A percentile compares a stretch with the other conserved stretches of the same genome.
Conservation (phyloP, 2,888 invertebrate species). For the Drosophila incognita region DNA sequence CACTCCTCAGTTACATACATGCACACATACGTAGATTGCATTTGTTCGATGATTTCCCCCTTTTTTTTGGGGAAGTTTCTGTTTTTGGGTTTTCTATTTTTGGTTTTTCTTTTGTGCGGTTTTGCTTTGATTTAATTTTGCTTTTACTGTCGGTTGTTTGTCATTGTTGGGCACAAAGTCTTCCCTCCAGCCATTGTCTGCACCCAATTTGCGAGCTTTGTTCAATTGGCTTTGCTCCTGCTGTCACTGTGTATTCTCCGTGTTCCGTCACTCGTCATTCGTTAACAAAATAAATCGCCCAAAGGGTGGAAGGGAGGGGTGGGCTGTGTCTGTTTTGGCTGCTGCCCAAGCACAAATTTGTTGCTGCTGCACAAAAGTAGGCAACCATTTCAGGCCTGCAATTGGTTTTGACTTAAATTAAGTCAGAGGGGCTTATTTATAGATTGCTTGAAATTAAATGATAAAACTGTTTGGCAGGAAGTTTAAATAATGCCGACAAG, state of each 20-base stretch:
- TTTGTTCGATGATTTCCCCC: conserved; percentile 15
- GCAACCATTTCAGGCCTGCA: conserved; percentile 21
- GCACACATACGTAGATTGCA: conserved; percentile 31
- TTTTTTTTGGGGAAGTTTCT: background rate
- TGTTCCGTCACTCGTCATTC: conserved; percentile 20
- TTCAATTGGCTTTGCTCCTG: conserved; percentile 58
- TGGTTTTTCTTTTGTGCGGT: conserved; percentile 52
- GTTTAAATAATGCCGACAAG: background rate
- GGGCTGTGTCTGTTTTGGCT: background rate
- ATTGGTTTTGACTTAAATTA: background rate
- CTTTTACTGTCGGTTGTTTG: conserved; percentile 56
- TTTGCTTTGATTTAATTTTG: conserved; percentile 77
- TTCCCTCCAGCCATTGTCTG: conserved; percentile 33
- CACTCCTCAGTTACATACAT: conserved; percentile 20
- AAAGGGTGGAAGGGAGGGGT: background rate
- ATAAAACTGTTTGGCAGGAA: background rate
- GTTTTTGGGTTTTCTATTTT: conserved; percentile 32
- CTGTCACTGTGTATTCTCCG: conserved; percentile 2
- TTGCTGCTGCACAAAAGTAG: conserved; percentile 13
- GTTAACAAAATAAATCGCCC: conserved; percentile 40
- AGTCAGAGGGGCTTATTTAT: background rate
- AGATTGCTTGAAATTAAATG: background rate
- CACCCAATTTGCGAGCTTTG: conserved; percentile 60
- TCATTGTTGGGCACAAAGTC: conserved; percentile 40
- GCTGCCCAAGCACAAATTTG: background rate